phyloP scores from a whole-genome alignment of 2,113 vertebrate species.

The Dascyllus trimaculatus region DNA sequence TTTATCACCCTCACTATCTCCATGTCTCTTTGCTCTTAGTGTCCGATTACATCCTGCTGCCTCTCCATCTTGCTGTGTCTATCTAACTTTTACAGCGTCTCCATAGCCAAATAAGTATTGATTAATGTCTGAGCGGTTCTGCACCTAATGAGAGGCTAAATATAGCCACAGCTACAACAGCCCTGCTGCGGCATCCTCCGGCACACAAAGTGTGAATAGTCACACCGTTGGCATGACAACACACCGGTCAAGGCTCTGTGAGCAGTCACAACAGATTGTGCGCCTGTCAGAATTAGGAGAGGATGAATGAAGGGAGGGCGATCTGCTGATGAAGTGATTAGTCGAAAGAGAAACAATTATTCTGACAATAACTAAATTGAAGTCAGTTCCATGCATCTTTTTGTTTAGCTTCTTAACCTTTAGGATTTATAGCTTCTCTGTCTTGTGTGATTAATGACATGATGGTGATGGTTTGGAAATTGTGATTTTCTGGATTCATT shows the following conservation, averaged over 20 bases:
- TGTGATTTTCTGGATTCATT: too few relatives aligned
- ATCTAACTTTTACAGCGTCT: slow-evolving; percentile 25
- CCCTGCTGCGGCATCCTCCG: slow-evolving; percentile 48
- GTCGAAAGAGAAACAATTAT: background rate
- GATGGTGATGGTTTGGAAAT: too few relatives aligned
- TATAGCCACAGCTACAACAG: slow-evolving; percentile 59
- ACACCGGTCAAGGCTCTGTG: slow-evolving; percentile 61
- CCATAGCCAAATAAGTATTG: slow-evolving; percentile 65
- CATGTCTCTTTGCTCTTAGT: slow-evolving; percentile 28
- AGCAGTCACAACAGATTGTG: slow-evolving; percentile 67
- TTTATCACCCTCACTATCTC: slow-evolving; percentile 12
- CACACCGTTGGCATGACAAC: slow-evolving; percentile 79
- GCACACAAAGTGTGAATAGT: slow-evolving; percentile 72
- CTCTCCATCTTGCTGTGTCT: slow-evolving; percentile 31
- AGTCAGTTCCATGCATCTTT: too few relatives aligned
- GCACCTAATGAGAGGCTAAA: slow-evolving; percentile 76
- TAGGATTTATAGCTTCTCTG: background rate
- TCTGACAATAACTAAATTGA: background rate
- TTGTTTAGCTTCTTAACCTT: background rate
- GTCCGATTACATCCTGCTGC: slow-evolving; percentile 10
- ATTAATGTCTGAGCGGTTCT: slow-evolving; percentile 69
- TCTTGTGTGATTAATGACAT: too few relatives aligned
- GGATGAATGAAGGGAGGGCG: slow-evolving; percentile 32
- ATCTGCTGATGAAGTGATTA: background rate
- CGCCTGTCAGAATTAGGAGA: slow-evolving; percentile 40